Conservation (phyloP, 1,140 invertebrate species). For the Laupala kohalensis region DNA sequence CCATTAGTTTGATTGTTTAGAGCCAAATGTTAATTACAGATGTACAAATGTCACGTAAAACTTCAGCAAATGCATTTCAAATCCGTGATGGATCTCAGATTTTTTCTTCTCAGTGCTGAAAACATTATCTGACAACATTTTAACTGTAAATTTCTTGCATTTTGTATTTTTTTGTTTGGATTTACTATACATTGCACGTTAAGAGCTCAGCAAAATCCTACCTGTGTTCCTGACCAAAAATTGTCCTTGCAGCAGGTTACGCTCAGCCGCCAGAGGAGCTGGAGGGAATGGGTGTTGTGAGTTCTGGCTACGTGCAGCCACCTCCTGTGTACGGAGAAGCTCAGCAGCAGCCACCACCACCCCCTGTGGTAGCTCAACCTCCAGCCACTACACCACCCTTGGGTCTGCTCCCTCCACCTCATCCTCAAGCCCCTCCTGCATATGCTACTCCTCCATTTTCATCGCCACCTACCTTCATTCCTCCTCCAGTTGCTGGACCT, state of each 20-base stretch:
- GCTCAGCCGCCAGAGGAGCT: constrained; percentile 2
- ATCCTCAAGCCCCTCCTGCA: constrained; percentile 9
- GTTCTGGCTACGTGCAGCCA: constrained; percentile 4
- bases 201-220: background rate
- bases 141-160: too few species aligned
- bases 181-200: too few species aligned
- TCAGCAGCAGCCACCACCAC: constrained; percentile 17
- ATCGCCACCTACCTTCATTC: constrained; percentile 14
- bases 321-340: constrained; percentile 16
- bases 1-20: too few species aligned
- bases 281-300: background rate
- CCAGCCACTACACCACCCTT: constrained; percentile 15
- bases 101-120: too few species aligned
- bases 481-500: constrained; percentile 11
- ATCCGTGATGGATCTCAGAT: too few species aligned
- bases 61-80: too few species aligned
- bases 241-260: constrained; percentile 18
- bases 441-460: constrained; percentile 16
- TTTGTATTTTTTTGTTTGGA: too few species aligned
- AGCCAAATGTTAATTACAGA: too few species aligned
- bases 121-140: too few species aligned
- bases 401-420: constrained; percentile 12
- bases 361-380: constrained; percentile 9
- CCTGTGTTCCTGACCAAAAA: background rate
- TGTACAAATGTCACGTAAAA: too few species aligned